Base-by-base conservation (phyloP, 1,140 invertebrate species). In the Ceratosolen fusciceps region DNA sequence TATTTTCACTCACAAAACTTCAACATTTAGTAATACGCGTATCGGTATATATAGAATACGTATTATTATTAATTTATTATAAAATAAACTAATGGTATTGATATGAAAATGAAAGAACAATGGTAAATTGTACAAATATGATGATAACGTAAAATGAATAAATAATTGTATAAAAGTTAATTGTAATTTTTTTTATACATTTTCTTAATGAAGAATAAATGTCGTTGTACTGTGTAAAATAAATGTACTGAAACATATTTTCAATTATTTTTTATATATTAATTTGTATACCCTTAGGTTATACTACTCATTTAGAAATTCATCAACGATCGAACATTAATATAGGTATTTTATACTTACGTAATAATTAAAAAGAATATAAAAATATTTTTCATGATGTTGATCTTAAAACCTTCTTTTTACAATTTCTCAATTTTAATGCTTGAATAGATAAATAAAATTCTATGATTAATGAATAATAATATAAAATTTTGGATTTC, bases 101-200 rank as follows among this genome's bases (percentile, higher is more conserved):
- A 37, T 65, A 16, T 37, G 12, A 65, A 65, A 65, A 37, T 21
- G 34, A 16, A 65, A 37, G 16, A 65, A 37, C 34, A 37, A n/a
- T 19, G 31, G 21, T 65, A 37, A 37, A 37, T n/a, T 65, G 34
- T 65, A 37, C 3, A 65, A 65, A 37, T 19, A 34, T 21, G 21
- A 65, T 65, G 19, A 65, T 65, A 37, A 37, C 16, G n/a, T n/a
- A 1, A 14, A 37, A 62, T 34, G 12, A 31, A 19, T 62, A 62
- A 62, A 62, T 34, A 37, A 16, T 65, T 65, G 31, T 65, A 65
- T 37, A 65, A 65, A 65, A 65, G 14, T 65, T 62, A 34, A 37
- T 65, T 65, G 26, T 65, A 65, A n/a, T 65, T 37, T 65, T 37
- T 65, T 65, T 65, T 65, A 37, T 37, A 65, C 19, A n/a, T 65